phyloP scores from a whole-genome alignment of 2,797 vertebrate genomes.

The Pterois miles region DNA sequence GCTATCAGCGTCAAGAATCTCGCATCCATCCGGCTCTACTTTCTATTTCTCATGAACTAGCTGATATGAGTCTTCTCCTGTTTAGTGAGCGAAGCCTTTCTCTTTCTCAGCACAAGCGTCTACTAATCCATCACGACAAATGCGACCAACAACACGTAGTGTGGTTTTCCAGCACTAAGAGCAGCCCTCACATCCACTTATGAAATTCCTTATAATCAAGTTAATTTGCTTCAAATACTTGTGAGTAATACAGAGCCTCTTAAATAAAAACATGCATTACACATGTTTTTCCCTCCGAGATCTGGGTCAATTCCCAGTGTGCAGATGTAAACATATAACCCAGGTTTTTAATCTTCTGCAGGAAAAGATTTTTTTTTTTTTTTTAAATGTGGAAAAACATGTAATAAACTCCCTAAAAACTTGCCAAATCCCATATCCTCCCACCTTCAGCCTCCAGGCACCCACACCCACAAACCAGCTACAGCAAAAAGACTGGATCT shows the following conservation, averaged over 20 bases:
- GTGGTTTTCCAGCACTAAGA: conserved; percentile 39
- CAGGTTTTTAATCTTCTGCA: conserved; percentile 12
- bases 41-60: neutral
- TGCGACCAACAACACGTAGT: conserved; percentile 36
- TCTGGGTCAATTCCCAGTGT: conserved; percentile 13
- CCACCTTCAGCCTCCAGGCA: conserved; percentile 36
- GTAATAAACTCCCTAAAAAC: conserved; percentile 13
- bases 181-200: conserved; percentile 46
- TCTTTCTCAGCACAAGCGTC: neutral
- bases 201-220: conserved; percentile 49
- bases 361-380: neutral
- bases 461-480: conserved; percentile 18
- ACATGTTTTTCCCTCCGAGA: conserved; percentile 22
- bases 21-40: neutral
- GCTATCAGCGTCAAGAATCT: neutral
- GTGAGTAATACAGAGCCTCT: conserved; percentile 22
- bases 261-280: conserved; percentile 43
- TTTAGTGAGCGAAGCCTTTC: conserved; percentile 8
- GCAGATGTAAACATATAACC: conserved; percentile 32
- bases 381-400: conserved; percentile 20
- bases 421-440: conserved; percentile 27
- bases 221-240: conserved; percentile 51
- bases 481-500: conserved; percentile 23
- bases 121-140: conserved; percentile 30
- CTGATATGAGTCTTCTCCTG: conserved; percentile 8